These are phyloP conservation scores for Glareola pratincola DNA, from an alignment of 2,113 vertebrate genomes.

Conservation along the genomic window DNA sequence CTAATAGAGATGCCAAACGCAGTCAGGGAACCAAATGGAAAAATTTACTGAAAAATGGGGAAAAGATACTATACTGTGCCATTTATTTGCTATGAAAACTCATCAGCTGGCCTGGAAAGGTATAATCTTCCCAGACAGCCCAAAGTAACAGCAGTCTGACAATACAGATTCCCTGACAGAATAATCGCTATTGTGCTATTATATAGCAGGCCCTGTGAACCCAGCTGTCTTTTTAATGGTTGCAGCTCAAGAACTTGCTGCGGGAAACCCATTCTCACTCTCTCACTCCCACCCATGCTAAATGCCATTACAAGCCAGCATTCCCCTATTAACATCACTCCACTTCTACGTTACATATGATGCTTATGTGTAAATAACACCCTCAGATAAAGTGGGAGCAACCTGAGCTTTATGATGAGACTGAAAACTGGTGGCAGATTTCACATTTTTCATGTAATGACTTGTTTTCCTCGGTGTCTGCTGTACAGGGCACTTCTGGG, in stretches of 20 bases:
- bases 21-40: neutral
- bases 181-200: neutral
- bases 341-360: neutral
- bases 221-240: neutral
- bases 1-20: neutral
- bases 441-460: neutral
- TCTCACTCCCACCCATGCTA: constrained; percentile 3
- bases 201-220: neutral
- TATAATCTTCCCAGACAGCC: constrained; percentile 48
- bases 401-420: constrained; percentile 42
- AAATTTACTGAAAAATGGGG: neutral
- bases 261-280: neutral
- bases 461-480: neutral
- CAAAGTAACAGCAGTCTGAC: constrained; percentile 22
- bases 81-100: neutral
- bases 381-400: constrained; percentile 10
- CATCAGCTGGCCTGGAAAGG: neutral
- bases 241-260: neutral
- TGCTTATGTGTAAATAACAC: constrained; percentile 43
- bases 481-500: neutral
- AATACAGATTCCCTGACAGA: constrained; percentile 11
- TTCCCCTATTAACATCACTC: constrained; percentile 29
- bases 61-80: neutral
- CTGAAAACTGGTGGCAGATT: neutral
- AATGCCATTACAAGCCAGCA: constrained; percentile 24